Evolutionary conservation across 1,140 invertebrate species (phyloP).

Genomic region (Heliconius hermathena): DNA sequence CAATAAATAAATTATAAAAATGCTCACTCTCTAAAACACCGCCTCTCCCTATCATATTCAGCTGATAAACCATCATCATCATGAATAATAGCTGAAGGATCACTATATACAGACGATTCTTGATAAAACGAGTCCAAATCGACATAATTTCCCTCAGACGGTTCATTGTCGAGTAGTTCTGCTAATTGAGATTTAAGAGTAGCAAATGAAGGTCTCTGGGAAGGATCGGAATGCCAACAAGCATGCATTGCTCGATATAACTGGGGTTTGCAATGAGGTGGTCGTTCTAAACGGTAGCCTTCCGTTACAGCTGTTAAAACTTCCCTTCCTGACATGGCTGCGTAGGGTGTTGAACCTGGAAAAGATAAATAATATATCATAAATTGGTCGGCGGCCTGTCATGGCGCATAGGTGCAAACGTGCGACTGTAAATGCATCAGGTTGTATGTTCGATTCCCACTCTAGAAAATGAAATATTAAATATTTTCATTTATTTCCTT

Average conservation of each 20-base stretch:
- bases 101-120: slow-evolving; percentile 84
- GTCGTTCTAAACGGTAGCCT: slow-evolving; percentile 88
- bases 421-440: too few species aligned
- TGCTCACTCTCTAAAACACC: slow-evolving; percentile 74
- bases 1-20: not conserved
- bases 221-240: slow-evolving; percentile 89
- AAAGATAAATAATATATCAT: not conserved
- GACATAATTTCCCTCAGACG: slow-evolving; percentile 88
- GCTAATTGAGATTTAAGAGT: slow-evolving; percentile 86
- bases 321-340: slow-evolving; percentile 89
- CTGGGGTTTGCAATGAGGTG: slow-evolving; percentile 88
- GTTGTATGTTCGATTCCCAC: too few species aligned
- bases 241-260: slow-evolving; percentile 88
- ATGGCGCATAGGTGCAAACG: too few species aligned
- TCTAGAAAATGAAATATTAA: not conserved
- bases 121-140: slow-evolving; percentile 90
- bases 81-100: slow-evolving; percentile 77
- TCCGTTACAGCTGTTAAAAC: slow-evolving; percentile 89
- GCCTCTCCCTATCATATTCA: slow-evolving; percentile 73
- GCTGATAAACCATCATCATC: slow-evolving; percentile 77
- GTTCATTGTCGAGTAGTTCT: slow-evolving; percentile 86
- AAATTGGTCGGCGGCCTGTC: too few species aligned
- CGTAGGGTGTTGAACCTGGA: slow-evolving; percentile 91
- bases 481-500: too few species aligned
- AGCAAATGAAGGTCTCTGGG: slow-evolving; percentile 87